Conservation (phyloP, 1,140 invertebrate genomes). For the Rhagoletis zephyria region DNA sequence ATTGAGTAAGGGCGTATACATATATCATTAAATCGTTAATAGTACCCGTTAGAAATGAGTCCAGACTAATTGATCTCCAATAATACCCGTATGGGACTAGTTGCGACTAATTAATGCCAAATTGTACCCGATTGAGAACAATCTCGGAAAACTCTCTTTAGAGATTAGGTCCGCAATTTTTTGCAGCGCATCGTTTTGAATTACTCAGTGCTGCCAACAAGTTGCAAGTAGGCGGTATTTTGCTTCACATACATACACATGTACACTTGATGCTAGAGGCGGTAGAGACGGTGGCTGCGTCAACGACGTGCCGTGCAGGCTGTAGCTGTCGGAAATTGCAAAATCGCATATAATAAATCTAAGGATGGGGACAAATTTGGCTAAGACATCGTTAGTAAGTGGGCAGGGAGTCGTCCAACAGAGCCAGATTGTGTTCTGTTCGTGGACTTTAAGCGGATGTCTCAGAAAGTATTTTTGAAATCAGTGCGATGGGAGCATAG, state of each 20-base stretch:
- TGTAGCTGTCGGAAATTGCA: conserved; percentile 28
- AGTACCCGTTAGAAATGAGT: no score
- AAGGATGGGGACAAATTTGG: not conserved
- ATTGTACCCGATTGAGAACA: no score
- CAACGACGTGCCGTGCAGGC: not conserved
- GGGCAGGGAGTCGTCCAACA: not conserved
- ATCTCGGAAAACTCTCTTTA: no score
- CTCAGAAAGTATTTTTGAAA: no score
- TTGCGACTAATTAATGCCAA: no score
- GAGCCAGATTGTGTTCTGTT: not conserved
- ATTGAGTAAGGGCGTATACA: no score
- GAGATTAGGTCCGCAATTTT: not conserved
- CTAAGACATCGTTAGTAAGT: not conserved
- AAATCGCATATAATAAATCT: conserved; percentile 29
- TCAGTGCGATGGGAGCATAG: no score
- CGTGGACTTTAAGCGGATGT: no score
- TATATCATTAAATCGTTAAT: no score
- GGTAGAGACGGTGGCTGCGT: not conserved
- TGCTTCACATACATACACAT: not conserved
- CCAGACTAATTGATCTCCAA: no score
- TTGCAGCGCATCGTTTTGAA: conserved; percentile 20
- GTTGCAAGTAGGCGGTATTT: conserved; percentile 9
- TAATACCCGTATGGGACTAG: no score
- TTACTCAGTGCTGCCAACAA: not conserved
- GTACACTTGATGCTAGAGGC: not conserved